Base-by-base conservation (phyloP, 2,888 invertebrate species). In the Temnothorax ravouxi region DNA sequence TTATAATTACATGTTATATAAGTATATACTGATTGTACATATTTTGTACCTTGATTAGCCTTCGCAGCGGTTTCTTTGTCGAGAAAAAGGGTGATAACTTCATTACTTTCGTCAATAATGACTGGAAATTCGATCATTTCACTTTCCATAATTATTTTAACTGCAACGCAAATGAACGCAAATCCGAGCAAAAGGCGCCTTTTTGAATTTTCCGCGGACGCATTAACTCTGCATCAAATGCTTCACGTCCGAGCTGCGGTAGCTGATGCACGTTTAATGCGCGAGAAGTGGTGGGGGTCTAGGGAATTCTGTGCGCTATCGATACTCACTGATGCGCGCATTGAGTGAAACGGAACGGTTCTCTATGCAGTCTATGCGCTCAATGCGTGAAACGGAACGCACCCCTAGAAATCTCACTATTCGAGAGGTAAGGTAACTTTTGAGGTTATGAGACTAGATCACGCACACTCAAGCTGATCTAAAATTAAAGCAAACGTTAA, bases 321-420 rank as follows among this genome's bases (percentile, higher is more conserved):
- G 59, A 25, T 29, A 59, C 29, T 59, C 4, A 21, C 13, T 59
- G 21, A 62, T 38, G 61, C 61, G 38, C 61, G 61, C 61, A 62
- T 38, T n/a, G 8, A n/a, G 18, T 38, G n/a, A 62, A 62, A 62
- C 34, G 61, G 61, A 62, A 62, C 61, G 61, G 13, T 56, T 56
- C 29, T 56, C 25, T 56, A 56, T 56, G 13, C 6, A 38, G 38
- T 38, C 6, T 38, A 38, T 38, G 6, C 38, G 38, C 38, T 0
- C 0, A 0, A 38, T 56, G 56, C 56, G 13, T 56, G 29, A 56
- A 56, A 56, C 25, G 56, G 29, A 56, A 56, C 56, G 56, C 25
- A 56, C 25, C 25, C n/a, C n/a, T n/a, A n/a, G n/a, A n/a, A n/a
- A n/a, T n/a, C n/a, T n/a, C n/a, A n/a, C n/a, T n/a, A n/a, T n/a